phyloP scores from a whole-genome alignment of 2,113 vertebrate species.

The Crocuta crocuta region DNA sequence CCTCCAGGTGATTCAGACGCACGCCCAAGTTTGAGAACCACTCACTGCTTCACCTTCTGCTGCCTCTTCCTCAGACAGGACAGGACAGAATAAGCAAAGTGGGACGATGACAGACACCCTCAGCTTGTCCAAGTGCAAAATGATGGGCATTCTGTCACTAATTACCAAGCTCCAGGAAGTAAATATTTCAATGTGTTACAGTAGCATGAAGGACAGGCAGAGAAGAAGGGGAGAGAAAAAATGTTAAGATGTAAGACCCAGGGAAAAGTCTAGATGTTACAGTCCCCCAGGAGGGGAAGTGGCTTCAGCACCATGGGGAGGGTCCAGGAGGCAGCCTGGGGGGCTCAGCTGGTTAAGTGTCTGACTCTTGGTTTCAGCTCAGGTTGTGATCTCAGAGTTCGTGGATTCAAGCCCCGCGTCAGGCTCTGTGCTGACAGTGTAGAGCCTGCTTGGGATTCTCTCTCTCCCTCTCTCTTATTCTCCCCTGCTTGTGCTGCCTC shows the following conservation, averaged over 20 bases:
- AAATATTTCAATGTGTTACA: slow-evolving; percentile 85
- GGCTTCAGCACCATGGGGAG: accelerated
- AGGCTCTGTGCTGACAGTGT: too few relatives aligned
- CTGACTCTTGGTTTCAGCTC: too few relatives aligned
- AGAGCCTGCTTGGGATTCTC: too few relatives aligned
- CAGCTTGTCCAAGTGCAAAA: slow-evolving; percentile 81
- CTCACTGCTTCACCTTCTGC: neutral
- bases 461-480: too few relatives aligned
- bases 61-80: neutral
- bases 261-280: accelerated
- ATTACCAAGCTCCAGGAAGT: slow-evolving; percentile 88
- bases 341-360: too few relatives aligned
- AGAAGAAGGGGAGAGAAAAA: accelerated
- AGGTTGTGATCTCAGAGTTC: too few relatives aligned
- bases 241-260: accelerated
- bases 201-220: slow-evolving; percentile 46
- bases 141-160: slow-evolving; percentile 86
- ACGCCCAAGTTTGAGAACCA: neutral
- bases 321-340: neutral
- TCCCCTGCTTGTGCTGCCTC: too few relatives aligned
- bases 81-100: neutral
- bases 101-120: slow-evolving; percentile 16
- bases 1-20: neutral
- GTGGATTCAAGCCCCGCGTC: too few relatives aligned
- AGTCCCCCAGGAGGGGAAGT: accelerated